Conservation (phyloP, 2,797 vertebrate species). For the Argya squamiceps region DNA sequence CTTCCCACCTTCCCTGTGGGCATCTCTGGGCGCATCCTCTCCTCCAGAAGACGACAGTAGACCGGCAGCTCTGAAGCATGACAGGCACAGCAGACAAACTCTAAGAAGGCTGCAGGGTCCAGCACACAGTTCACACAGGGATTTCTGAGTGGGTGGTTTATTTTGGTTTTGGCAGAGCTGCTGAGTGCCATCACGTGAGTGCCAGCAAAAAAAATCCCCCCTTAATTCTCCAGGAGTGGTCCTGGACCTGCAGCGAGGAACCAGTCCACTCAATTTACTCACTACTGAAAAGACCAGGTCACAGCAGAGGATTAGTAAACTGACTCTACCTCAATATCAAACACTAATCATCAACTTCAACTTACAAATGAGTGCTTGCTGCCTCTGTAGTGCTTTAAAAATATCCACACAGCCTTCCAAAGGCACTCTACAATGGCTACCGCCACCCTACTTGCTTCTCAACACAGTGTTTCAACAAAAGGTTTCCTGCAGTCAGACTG, state of each 20-base stretch:
- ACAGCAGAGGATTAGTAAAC: not conserved
- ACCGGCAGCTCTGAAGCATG: not conserved
- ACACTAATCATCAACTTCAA: conserved; percentile 8
- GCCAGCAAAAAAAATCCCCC: not conserved
- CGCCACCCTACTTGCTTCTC: not conserved
- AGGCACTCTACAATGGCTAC: not conserved
- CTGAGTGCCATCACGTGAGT: not conserved
- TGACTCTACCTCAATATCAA: not conserved
- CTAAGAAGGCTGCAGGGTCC: not conserved
- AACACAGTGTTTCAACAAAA: conserved; percentile 4
- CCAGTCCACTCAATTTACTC: conserved; percentile 4
- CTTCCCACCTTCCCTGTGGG: not conserved
- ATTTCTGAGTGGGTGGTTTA: not conserved
- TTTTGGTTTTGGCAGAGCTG: conserved; percentile 1
- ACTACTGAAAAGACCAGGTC: not conserved
- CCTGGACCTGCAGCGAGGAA: not conserved
- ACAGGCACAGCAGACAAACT: not conserved
- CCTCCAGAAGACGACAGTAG: not conserved
- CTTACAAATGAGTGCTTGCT: not conserved
- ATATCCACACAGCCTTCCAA: not conserved
- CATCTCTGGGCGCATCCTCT: conserved; percentile 37
- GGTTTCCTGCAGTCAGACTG: conserved; percentile 32
- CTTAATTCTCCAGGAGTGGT: conserved; percentile 22
- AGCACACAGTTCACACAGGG: not conserved
- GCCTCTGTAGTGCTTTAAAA: not conserved